A percentile compares a stretch with the other conserved stretches of the same genome.
phyloP scores from a whole-genome alignment of 2,113 vertebrate species.

The Onychostruthus taczanowskii region DNA sequence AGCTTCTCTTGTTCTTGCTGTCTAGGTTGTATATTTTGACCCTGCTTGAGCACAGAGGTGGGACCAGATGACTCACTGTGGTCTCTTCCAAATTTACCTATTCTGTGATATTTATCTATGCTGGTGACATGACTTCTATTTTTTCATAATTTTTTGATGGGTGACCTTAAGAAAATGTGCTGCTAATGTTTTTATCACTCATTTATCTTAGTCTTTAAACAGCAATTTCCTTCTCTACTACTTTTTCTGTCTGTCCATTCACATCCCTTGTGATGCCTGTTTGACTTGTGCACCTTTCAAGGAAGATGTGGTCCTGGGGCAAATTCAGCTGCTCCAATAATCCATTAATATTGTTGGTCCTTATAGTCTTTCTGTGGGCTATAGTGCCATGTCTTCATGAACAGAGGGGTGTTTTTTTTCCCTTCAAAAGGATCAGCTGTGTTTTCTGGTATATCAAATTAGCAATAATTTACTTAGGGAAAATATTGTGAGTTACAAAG shows the following conservation, averaged over 20 bases:
- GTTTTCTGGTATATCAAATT: background rate
- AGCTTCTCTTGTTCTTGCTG: background rate
- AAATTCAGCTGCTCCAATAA: background rate
- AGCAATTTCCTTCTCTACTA: background rate
- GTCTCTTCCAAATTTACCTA: background rate
- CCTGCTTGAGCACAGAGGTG: background rate
- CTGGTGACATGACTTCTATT: background rate
- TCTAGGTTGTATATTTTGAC: background rate
- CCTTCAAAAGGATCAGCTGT: background rate
- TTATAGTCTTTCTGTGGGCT: background rate
- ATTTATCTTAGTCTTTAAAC: background rate
- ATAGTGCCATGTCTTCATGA: background rate
- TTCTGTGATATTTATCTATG: background rate
- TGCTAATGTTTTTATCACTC: background rate
- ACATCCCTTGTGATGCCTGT: background rate
- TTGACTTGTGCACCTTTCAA: background rate
- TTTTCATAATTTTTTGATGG: background rate
- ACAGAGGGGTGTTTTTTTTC: background rate
- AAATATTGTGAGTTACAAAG: background rate
- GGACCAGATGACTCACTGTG: background rate
- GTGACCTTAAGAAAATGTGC: background rate
- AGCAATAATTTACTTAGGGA: background rate
- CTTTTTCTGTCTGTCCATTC: background rate
- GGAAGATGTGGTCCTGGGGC: background rate
- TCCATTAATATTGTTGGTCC: background rate